A percentile compares a stretch with the other conserved stretches of the same genome.
phyloP scores from a whole-genome alignment of 64 coral and sea anemone genomes.

The Trachythela sp. region DNA sequence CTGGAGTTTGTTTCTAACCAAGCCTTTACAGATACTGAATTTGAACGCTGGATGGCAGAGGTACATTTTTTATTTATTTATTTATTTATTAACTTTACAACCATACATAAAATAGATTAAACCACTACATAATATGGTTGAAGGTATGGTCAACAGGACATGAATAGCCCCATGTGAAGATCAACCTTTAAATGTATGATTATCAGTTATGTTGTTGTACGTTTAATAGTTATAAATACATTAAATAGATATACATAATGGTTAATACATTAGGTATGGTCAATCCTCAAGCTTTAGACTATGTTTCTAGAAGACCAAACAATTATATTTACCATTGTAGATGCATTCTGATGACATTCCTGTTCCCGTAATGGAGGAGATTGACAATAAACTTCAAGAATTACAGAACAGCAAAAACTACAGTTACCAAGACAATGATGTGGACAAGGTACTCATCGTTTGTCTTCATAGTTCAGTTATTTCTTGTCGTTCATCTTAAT shows the following conservation, averaged over 20 bases:
- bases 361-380: constrained; percentile 66
- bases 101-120: no score
- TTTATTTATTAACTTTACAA: no score
- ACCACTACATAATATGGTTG: no score
- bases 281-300: neutral
- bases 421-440: constrained; percentile 92
- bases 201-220: no score
- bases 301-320: neutral
- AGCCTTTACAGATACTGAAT: constrained; percentile 84
- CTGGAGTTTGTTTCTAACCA: constrained; percentile 99
- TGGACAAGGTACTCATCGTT: constrained; percentile 78
- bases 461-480: neutral
- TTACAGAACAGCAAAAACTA: constrained; percentile 70
- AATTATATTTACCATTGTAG: neutral
- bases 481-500: no score
- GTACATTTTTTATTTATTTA: constrained; percentile 33
- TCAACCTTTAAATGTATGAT: no score
- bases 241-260: neutral
- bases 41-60: constrained; percentile 83
- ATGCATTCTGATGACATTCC: constrained; percentile 72
- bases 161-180: no score
- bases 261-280: neutral
- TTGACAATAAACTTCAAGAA: constrained; percentile 69
- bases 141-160: no score
- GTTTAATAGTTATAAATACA: neutral